Evolutionary conservation across 2,888 invertebrate genomes (phyloP).

Genomic region (Suillia variegata): DNA sequence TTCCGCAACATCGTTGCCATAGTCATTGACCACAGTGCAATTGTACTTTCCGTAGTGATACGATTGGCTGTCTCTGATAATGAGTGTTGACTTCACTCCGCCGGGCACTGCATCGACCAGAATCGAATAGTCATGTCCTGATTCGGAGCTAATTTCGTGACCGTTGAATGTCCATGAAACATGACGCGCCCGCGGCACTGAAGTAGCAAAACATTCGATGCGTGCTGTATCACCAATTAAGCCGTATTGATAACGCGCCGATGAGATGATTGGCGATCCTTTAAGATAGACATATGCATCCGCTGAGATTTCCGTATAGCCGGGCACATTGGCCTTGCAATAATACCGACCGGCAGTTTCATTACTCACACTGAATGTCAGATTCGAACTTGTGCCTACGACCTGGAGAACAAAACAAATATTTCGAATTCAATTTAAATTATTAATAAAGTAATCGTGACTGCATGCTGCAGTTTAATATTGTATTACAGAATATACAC

Average conservation of each 20-base stretch:
- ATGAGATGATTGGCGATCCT: constrained; percentile 80
- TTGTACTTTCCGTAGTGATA: constrained; percentile 92
- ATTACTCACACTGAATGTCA: constrained; percentile 77
- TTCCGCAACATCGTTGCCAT: constrained; percentile 83
- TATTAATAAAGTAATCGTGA: neutral
- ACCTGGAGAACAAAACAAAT: no score
- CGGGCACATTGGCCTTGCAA: constrained; percentile 86
- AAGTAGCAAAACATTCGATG: constrained; percentile 87
- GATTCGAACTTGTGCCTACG: constrained; percentile 77
- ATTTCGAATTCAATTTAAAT: constrained; percentile 11
- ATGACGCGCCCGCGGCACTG: constrained; percentile 86
- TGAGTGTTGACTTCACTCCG: constrained; percentile 86
- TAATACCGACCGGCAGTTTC: constrained; percentile 85
- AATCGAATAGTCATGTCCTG: constrained; percentile 76
- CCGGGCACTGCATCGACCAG: constrained; percentile 76
- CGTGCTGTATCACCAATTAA: constrained; percentile 79
- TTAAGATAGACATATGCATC: constrained; percentile 82
- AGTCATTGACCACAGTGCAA: constrained; percentile 90
- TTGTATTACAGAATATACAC: no score
- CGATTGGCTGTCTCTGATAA: constrained; percentile 83
- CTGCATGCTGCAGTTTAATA: neutral
- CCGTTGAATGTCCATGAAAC: constrained; percentile 89
- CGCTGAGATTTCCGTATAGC: constrained; percentile 82
- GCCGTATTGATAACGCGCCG: constrained; percentile 82
- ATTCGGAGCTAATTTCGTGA: constrained; percentile 75